A percentile compares a stretch with the other conserved stretches of the same genome.
These are phyloP conservation scores for Metridium senile DNA, from an alignment of 92 coral and sea anemone species.

Conservation along the genomic window DNA sequence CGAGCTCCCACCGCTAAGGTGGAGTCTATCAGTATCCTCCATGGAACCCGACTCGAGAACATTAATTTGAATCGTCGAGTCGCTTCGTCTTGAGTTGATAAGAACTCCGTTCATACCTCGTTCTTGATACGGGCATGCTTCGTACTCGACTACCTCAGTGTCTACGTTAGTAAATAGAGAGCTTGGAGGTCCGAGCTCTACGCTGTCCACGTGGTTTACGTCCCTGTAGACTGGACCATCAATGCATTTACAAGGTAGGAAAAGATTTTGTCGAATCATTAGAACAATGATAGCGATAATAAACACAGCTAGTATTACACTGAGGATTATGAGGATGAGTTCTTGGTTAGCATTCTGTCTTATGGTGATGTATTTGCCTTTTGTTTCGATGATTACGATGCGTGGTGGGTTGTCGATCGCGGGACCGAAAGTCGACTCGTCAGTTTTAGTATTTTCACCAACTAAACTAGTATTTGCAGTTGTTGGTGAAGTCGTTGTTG, in stretches of 20 bases:
- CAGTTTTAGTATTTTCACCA: not conserved
- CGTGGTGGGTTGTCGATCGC: slow-evolving; percentile 54
- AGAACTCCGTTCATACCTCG: slow-evolving; percentile 51
- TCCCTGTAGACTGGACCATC: slow-evolving; percentile 62
- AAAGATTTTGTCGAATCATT: slow-evolving; percentile 61
- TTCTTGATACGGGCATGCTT: slow-evolving; percentile 72
- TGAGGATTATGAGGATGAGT: slow-evolving; percentile 78
- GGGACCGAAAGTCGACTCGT: slow-evolving; percentile 29
- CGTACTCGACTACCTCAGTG: slow-evolving; percentile 69
- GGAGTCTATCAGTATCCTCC: slow-evolving; percentile 73
- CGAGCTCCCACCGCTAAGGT: slow-evolving; percentile 75
- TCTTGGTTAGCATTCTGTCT: slow-evolving; percentile 78
- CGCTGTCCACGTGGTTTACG: slow-evolving; percentile 62
- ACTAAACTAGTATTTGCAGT: not conserved
- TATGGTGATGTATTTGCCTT: slow-evolving; percentile 76
- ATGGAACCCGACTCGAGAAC: slow-evolving; percentile 21
- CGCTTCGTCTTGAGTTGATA: slow-evolving; percentile 19
- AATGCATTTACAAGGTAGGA: slow-evolving; percentile 76
- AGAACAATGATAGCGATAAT: slow-evolving; percentile 70
- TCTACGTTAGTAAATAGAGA: slow-evolving; percentile 63
- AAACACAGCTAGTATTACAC: slow-evolving; percentile 75
- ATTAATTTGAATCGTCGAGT: slow-evolving; percentile 4
- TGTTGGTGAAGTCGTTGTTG: not conserved
- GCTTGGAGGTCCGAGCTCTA: slow-evolving; percentile 73
- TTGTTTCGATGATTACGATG: slow-evolving; percentile 70